Percentiles rank a stretch among this genome's conserved stretches.
Evolutionary conservation across 2,888 invertebrate species (phyloP).

Genomic region (Cyaniris semiargus): DNA sequence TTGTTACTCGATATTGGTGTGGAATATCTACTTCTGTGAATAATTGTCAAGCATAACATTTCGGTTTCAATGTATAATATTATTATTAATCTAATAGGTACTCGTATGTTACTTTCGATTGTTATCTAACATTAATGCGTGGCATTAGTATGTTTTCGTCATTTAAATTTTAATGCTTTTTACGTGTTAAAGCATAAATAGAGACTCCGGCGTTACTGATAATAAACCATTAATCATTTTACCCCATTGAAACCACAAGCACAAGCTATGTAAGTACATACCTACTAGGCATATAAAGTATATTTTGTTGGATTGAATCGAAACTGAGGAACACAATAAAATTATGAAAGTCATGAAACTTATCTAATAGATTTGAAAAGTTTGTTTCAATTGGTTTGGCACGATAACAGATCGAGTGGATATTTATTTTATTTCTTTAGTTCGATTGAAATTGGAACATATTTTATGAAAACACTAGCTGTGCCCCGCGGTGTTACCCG

Average conservation of each 20-base stretch:
- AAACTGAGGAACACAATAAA: background rate
- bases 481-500: too few relatives aligned
- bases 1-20: background rate
- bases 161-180: constrained; percentile 14
- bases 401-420: background rate
- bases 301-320: background rate
- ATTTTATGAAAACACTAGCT: background rate
- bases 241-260: background rate
- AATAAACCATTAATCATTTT: constrained; percentile 16
- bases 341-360: constrained; percentile 14
- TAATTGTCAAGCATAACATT: background rate
- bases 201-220: constrained; percentile 15
- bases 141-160: constrained; percentile 11
- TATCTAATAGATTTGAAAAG: constrained; percentile 15
- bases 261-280: background rate
- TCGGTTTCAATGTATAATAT: background rate
- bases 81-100: background rate
- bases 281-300: background rate
- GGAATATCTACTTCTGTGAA: background rate
- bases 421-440: constrained; percentile 17
- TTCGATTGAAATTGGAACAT: background rate
- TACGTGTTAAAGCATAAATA: constrained; percentile 11
- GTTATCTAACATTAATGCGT: constrained; percentile 7
- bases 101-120: constrained; percentile 1
- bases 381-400: constrained; percentile 8